Conservation (phyloP, 1,140 invertebrate genomes). For the Nasonia giraulti region DNA sequence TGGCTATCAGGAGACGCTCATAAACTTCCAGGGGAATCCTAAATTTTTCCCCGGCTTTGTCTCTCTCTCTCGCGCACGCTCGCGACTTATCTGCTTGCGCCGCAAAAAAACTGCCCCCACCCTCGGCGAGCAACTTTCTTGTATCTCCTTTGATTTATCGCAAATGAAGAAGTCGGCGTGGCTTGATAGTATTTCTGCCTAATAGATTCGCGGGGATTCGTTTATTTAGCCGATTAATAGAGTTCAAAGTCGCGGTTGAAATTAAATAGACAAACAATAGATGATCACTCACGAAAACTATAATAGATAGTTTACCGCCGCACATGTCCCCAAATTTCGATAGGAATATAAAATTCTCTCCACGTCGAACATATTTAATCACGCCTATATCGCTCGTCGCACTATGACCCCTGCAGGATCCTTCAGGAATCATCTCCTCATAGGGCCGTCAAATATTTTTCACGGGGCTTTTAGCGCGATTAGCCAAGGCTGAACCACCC, state of each 20-base stretch:
- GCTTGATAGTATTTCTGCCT: conserved; percentile 19
- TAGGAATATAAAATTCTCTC: too few relatives aligned
- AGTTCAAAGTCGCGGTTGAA: neutral
- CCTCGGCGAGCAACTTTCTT: conserved; percentile 11
- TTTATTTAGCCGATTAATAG: neutral
- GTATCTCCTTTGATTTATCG: conserved; percentile 41
- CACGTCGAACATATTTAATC: too few relatives aligned
- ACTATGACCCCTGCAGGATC: too few relatives aligned
- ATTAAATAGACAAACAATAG: too few relatives aligned
- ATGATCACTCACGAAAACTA: too few relatives aligned
- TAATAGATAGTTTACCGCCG: too few relatives aligned
- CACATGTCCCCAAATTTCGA: too few relatives aligned
- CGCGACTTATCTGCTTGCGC: conserved; percentile 31
- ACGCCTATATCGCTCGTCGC: too few relatives aligned
- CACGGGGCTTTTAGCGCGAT: conserved; percentile 42
- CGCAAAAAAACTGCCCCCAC: conserved; percentile 3
- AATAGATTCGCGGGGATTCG: neutral
- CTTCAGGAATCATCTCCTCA: too few relatives aligned
- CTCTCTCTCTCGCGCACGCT: neutral
- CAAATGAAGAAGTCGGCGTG: conserved; percentile 35
- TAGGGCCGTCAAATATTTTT: conserved; percentile 27
- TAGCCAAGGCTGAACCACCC: conserved; percentile 18
- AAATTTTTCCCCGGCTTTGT: conserved; percentile 40
- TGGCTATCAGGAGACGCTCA: conserved; percentile 44
- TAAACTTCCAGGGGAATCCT: conserved; percentile 42